Base-by-base conservation (phyloP, 2,113 vertebrate genomes). In the Anas platyrhynchos region DNA sequence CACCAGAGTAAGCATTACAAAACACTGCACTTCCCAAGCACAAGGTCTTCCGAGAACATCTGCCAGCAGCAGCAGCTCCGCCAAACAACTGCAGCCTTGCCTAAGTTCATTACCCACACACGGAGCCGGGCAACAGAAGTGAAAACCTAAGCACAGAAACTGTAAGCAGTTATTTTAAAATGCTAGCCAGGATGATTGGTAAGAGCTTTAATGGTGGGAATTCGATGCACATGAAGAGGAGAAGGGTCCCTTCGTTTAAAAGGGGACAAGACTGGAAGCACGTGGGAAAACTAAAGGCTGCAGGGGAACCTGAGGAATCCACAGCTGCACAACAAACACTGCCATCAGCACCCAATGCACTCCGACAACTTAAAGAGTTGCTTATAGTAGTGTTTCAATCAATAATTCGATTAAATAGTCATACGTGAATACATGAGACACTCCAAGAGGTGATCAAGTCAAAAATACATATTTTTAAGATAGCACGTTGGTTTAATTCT, bases 401-500 rank as follows among this genome's bases (percentile, higher is more conserved):
- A 86, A 55, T 41, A 90, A 77, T 61, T 92, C 6, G 52, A 74
- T 74, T 74, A 81, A 63, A 93, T 2, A 80, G 50, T 29, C 68
- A 32, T 12, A 88, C 43, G 10, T 65, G 65, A 92, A 83, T 43
- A 56, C 31, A 82, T 4, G 7, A 79, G 83, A 86, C 27, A 56
- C 31, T 67, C 41, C 29, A 85, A 91, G 66, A 89, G 29, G 66
- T n/a, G 61, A 83, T 27, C 2, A 3, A 93, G 62, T 68, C 59
- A 89, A 82, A 93, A 58, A 52, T 17, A 81, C 20, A 50, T 55
- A 78, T 94, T 94, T 96, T 75, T 11, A 75, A 90, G 91, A 89
- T 3, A 96, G 71, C 41, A 74, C 13, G 15, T 48, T 46, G 63
- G 21, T 75, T 93, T 77, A 92, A 95, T 10, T 32, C 23, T 50